Conservation (phyloP, 2,797 vertebrate species). For the Gymnoscopelus microlampas region DNA sequence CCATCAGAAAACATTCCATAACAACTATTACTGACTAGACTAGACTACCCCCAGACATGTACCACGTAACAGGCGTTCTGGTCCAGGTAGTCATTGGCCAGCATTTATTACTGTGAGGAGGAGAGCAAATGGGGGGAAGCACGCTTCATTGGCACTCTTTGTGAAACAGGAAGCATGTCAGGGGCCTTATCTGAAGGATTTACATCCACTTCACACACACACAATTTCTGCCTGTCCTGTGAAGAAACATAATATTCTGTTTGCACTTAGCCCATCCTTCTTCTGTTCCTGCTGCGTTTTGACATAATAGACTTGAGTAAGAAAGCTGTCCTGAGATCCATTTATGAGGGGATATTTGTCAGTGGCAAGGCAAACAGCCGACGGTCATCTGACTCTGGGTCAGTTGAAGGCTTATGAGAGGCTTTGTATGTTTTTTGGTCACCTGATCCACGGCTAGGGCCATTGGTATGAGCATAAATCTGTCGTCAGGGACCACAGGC, state of each 20-base stretch:
- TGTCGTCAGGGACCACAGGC: constrained; percentile 52
- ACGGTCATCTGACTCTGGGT: constrained; percentile 47
- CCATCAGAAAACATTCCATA: no score
- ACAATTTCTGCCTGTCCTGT: constrained; percentile 32
- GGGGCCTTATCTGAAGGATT: constrained; percentile 62
- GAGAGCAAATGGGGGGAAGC: constrained; percentile 47
- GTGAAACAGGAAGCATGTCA: constrained; percentile 64
- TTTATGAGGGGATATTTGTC: constrained; percentile 27
- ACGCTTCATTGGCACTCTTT: constrained; percentile 44
- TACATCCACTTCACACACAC: constrained; percentile 43
- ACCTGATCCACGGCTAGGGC: constrained; percentile 60
- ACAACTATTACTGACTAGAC: no score
- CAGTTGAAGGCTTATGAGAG: constrained; percentile 37
- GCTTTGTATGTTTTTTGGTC: constrained; percentile 51
- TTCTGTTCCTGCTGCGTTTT: constrained; percentile 6
- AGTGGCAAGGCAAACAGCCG: constrained; percentile 16
- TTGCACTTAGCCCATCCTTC: constrained; percentile 10
- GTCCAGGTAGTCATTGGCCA: neutral
- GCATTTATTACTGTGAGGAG: neutral
- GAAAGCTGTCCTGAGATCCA: constrained; percentile 18
- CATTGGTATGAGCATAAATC: constrained; percentile 68
- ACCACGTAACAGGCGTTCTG: neutral
- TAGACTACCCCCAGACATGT: neutral
- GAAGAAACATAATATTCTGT: constrained; percentile 43
- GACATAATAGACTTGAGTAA: neutral